Conservation (phyloP, 2,888 invertebrate genomes). For the Tachina fera region DNA sequence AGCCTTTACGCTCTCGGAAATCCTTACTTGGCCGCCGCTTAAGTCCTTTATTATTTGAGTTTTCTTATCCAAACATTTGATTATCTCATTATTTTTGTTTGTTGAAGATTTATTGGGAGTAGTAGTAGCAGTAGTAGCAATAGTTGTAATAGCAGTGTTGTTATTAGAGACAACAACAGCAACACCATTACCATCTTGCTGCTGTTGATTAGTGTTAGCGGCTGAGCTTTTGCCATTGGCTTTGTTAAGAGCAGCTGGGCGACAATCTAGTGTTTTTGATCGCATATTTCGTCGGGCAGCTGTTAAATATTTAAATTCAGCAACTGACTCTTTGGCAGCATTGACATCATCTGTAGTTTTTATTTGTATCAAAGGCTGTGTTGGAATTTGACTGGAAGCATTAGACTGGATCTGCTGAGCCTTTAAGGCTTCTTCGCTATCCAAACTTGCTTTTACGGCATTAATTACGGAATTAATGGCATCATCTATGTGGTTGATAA, state of each 20-base stretch:
- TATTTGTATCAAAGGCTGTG: slow-evolving; percentile 23
- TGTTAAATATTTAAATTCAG: slow-evolving; percentile 68
- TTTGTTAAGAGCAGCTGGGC: slow-evolving; percentile 65
- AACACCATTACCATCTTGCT: neutral
- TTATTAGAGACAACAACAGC: too few relatives aligned
- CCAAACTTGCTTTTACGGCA: slow-evolving; percentile 77
- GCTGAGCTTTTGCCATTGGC: slow-evolving; percentile 1
- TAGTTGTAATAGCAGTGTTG: neutral
- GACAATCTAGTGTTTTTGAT: slow-evolving; percentile 79
- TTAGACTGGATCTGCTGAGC: slow-evolving; percentile 11
- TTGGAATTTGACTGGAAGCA: neutral
- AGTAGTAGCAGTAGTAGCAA: neutral
- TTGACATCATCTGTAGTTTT: slow-evolving; percentile 59
- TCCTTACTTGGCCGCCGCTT: neutral
- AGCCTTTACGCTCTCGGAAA: slow-evolving; percentile 15
- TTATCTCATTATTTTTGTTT: slow-evolving; percentile 36
- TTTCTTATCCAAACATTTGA: slow-evolving; percentile 45
- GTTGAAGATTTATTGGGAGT: neutral
- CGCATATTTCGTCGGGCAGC: slow-evolving; percentile 78
- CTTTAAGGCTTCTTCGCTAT: slow-evolving; percentile 73
- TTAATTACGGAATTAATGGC: slow-evolving; percentile 80
- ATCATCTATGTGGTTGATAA: slow-evolving; percentile 80
- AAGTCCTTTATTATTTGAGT: slow-evolving; percentile 45
- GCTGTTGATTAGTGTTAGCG: neutral
- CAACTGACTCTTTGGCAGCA: slow-evolving; percentile 48